Percentiles rank a stretch among this genome's conserved stretches.
phyloP scores from a whole-genome alignment of 2,113 vertebrate species.

The Grallaria varia region DNA sequence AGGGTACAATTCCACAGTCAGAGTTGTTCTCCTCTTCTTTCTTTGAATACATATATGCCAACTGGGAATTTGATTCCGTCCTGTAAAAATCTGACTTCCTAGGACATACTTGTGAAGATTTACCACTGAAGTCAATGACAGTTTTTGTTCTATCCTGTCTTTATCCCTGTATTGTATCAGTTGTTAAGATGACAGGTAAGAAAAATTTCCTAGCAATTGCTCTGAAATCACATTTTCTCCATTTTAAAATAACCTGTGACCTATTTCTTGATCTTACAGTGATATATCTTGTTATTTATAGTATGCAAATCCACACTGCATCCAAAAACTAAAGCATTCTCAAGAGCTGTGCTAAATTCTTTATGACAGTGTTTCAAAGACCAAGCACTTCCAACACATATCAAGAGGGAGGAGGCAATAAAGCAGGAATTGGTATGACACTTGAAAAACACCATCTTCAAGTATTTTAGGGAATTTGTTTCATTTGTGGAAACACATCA shows the following conservation, averaged over 20 bases:
- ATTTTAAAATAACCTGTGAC: background rate
- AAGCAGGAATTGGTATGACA: background rate
- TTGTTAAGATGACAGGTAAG: background rate
- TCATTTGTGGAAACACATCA: background rate
- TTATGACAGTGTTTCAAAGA: background rate
- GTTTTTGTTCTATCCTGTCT: background rate
- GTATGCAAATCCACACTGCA: background rate
- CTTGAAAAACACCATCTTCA: background rate
- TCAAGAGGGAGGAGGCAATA: background rate
- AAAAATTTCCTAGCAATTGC: background rate
- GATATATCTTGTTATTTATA: background rate
- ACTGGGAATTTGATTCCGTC: background rate
- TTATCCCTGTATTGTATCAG: background rate
- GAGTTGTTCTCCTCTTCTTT: background rate
- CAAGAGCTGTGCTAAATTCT: background rate
- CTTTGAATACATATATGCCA: rapidly evolving
- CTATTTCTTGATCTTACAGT: background rate
- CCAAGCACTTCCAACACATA: background rate
- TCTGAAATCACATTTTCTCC: background rate
- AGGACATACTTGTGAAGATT: background rate
- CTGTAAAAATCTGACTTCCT: background rate
- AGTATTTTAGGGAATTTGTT: background rate
- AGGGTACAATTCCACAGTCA: background rate
- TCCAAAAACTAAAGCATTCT: background rate
- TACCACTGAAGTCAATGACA: background rate